These are phyloP conservation scores for Euthynnus affinis DNA, from an alignment of 2,797 vertebrate genomes.

Conservation along the genomic window DNA sequence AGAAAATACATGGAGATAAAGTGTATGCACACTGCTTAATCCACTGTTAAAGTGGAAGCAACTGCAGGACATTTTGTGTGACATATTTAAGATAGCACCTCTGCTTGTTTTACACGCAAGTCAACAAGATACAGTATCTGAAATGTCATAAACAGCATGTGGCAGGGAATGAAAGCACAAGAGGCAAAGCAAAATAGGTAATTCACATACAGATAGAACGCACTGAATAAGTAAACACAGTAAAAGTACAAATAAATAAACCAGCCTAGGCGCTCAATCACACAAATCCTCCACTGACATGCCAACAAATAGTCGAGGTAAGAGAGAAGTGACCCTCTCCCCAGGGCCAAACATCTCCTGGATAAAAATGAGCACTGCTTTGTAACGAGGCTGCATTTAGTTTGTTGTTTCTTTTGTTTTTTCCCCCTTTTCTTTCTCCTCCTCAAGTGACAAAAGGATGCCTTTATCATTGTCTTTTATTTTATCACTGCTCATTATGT, in stretches of 20 bases:
- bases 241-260: neutral
- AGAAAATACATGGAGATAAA: conserved; percentile 36
- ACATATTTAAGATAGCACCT: neutral
- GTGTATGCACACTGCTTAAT: conserved; percentile 18
- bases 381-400: conserved; percentile 18
- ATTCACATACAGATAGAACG: neutral
- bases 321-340: neutral
- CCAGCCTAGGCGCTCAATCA: too few relatives aligned
- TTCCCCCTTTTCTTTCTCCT: conserved; percentile 18
- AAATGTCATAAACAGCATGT: neutral
- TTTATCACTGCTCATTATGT: conserved; percentile 60
- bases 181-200: neutral
- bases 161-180: neutral
- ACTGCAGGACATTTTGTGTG: conserved; percentile 9
- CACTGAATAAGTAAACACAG: neutral
- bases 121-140: neutral
- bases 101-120: neutral
- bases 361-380: conserved; percentile 20
- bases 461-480: conserved; percentile 58
- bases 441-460: conserved; percentile 36
- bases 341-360: conserved; percentile 10
- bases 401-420: conserved; percentile 41
- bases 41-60: conserved; percentile 11
- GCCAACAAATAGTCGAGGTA: conserved; percentile 9
- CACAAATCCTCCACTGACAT: conserved; percentile 1